Base-by-base conservation (phyloP, 2,888 invertebrate species). In the Acrobasis consociella region DNA sequence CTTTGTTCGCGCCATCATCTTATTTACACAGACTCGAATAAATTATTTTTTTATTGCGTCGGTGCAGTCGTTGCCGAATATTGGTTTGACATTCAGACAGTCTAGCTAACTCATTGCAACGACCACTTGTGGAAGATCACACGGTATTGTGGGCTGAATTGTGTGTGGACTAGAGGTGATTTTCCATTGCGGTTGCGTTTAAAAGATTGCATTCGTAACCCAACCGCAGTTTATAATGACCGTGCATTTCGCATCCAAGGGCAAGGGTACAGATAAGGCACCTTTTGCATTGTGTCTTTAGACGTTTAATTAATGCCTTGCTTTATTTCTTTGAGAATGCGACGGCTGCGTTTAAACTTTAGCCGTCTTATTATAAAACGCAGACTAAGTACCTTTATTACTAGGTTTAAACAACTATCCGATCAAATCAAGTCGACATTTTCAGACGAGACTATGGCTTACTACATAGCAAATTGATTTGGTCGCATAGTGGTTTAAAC, bases 1-100 rank as follows among this genome's bases (percentile, higher is more conserved):
- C 31, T 31, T 7, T 31, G 31, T 85, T 82, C 82, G 73, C 75
- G 73, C 77, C 81, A 84, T 86, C 86, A 85, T 81, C 78, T 85
- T 89, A 85, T 91, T 89, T 89, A 88, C 87, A 74, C 86, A 79
- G 87, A 89, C 83, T 78, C 83, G 85, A 86, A 91, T 90, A 88
- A 87, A 90, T 90, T 87, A 89, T 90, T 85, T 87, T 89, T 91
- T 91, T 91, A 92, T 91, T 89, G 87, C 86, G 81, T 73, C 78
- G 80, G 75, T 83, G 86, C 84, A 84, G 86, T 82, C 86, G 75
- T 73, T 81, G 82, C 82, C 85, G 88, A 89, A 91, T 88, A 92
- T 92, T 92, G 88, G 89, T 92, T 91, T 92, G 92, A 92, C 92
- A 89, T 92, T 92, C 91, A 92, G 88, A 89, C 87, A 77, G 85